Percentiles rank a stretch among this genome's conserved stretches.
phyloP scores from a whole-genome alignment of 1,140 invertebrate species.

The Parapsyche elsis region DNA sequence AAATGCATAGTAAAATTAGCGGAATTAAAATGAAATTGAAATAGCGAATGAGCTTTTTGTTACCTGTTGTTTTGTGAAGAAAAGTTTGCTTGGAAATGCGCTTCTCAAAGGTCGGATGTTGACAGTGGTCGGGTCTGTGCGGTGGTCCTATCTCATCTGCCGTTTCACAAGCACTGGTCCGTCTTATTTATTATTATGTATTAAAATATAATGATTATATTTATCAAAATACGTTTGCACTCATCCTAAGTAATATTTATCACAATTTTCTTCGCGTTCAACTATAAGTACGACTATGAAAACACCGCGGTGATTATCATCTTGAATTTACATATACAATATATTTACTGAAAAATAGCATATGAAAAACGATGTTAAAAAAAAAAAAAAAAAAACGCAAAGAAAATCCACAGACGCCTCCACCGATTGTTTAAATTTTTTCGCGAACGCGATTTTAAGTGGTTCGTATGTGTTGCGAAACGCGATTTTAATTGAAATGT shows the following conservation, averaged over 20 bases:
- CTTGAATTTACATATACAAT: not conserved
- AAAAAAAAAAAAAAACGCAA: not conserved
- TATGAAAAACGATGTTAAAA: not conserved
- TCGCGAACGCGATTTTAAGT: too few relatives aligned
- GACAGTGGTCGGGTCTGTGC: not conserved
- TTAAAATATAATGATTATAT: constrained; percentile 3
- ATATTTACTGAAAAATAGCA: not conserved
- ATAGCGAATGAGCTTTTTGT: not conserved
- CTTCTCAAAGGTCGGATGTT: not conserved
- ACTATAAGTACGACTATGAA: constrained; percentile 21
- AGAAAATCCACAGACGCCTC: too few relatives aligned
- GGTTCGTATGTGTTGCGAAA: too few relatives aligned
- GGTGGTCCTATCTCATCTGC: constrained; percentile 18
- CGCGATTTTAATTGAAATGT: too few relatives aligned
- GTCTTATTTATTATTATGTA: not conserved
- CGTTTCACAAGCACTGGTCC: constrained; percentile 12
- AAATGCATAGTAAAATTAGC: not conserved
- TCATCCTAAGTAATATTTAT: constrained; percentile 15
- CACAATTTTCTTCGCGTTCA: constrained; percentile 25
- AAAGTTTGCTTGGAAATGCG: not conserved
- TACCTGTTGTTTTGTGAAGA: not conserved
- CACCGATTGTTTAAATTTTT: too few relatives aligned
- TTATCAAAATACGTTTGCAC: constrained; percentile 25
- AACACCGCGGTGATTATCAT: constrained; percentile 31
- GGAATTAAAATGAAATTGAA: not conserved